Evolutionary conservation across 1,140 invertebrate species (phyloP).

Genomic region (Drosophila insularis): DNA sequence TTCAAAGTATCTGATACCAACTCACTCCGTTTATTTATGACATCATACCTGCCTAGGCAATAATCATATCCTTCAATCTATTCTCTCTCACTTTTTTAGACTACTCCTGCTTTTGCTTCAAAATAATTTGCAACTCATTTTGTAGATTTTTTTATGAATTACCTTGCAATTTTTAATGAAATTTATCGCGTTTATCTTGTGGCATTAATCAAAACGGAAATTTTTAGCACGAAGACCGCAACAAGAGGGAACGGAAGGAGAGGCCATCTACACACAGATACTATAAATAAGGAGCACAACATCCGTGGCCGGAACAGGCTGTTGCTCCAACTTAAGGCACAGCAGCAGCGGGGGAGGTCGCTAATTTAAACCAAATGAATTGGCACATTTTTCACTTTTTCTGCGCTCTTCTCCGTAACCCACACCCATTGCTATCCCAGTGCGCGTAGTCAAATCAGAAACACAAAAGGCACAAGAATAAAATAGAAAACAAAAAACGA

Average conservation of each 20-base stretch:
- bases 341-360: constrained; percentile 58
- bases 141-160: constrained; percentile 79
- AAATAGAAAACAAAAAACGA: constrained; percentile 25
- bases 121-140: constrained; percentile 81
- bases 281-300: constrained; percentile 53
- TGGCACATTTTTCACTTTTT: constrained; percentile 82
- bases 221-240: constrained; percentile 35
- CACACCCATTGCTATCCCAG: not conserved
- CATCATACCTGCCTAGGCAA: not conserved
- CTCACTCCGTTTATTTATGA: not conserved
- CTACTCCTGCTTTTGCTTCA: constrained; percentile 11
- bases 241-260: not conserved
- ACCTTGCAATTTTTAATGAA: constrained; percentile 81
- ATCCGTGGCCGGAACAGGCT: constrained; percentile 54
- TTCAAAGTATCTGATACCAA: not conserved
- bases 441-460: constrained; percentile 56
- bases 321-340: constrained; percentile 52
- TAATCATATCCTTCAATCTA: not conserved
- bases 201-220: constrained; percentile 71
- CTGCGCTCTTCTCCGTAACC: constrained; percentile 4
- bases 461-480: constrained; percentile 31
- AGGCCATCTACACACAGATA: constrained; percentile 20
- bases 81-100: not conserved
- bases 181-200: constrained; percentile 78
- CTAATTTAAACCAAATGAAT: constrained; percentile 83